These are phyloP conservation scores for Leiothrix lutea DNA, from an alignment of 2,113 vertebrate genomes.

Conservation along the genomic window DNA sequence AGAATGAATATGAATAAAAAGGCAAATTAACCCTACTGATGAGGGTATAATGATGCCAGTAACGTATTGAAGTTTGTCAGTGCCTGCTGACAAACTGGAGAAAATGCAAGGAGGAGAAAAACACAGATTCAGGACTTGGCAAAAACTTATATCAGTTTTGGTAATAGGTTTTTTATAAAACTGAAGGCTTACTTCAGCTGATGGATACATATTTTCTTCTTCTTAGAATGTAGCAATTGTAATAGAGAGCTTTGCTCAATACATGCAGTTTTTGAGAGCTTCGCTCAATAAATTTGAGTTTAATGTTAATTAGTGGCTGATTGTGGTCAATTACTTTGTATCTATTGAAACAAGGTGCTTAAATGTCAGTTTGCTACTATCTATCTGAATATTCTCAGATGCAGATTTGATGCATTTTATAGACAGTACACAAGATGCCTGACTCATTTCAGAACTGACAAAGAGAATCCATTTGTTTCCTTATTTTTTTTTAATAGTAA, in stretches of 20 bases:
- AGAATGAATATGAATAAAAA: neutral
- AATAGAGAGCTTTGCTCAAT: neutral
- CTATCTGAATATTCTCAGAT: neutral
- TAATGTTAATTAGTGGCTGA: neutral
- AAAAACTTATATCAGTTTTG: neutral
- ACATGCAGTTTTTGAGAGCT: neutral
- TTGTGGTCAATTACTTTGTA: neutral
- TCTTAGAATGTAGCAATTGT: neutral
- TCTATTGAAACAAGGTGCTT: neutral
- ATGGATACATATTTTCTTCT: neutral
- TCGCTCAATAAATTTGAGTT: neutral
- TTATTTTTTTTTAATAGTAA: neutral
- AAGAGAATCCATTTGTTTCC: neutral
- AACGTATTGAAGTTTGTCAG: neutral
- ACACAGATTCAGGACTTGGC: neutral
- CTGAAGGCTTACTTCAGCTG: neutral
- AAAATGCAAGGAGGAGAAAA: neutral
- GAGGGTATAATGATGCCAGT: neutral
- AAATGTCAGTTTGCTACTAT: neutral
- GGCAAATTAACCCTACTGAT: neutral
- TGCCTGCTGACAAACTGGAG: neutral
- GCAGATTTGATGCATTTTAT: neutral
- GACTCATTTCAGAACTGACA: neutral
- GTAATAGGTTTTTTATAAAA: neutral
- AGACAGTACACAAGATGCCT: neutral